Conservation (phyloP, 2,113 vertebrate species). For the Menura novaehollandiae region DNA sequence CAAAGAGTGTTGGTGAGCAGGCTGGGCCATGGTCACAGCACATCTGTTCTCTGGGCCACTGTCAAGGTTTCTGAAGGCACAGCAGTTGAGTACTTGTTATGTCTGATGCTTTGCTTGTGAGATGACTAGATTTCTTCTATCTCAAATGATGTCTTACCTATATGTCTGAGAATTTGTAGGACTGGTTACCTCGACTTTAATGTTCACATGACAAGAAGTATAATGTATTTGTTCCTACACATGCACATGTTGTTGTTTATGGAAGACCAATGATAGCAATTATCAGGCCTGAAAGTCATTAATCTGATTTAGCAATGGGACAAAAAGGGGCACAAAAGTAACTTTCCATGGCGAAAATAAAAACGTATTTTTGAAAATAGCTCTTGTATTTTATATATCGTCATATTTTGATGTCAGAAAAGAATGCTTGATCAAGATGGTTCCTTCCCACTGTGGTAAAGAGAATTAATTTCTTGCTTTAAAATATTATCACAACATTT, state of each 20-base stretch:
- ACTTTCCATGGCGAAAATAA: neutral
- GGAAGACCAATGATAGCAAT: neutral
- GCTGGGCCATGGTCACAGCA: neutral
- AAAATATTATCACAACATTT: neutral
- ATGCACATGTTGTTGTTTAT: neutral
- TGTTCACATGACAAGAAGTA: neutral
- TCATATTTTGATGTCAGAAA: neutral
- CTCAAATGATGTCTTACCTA: neutral
- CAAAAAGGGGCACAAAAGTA: neutral
- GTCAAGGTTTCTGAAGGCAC: neutral
- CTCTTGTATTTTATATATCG: neutral
- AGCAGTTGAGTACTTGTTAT: neutral
- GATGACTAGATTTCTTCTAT: neutral
- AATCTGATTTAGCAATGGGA: neutral
- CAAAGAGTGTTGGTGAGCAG: neutral
- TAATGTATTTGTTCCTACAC: neutral
- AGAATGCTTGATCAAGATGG: neutral
- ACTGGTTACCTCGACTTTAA: neutral
- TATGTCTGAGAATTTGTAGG: neutral
- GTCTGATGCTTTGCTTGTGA: neutral
- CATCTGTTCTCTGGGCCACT: neutral
- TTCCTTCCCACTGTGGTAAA: neutral
- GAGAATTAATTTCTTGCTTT: neutral
- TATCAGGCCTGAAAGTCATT: neutral
- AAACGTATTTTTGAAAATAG: neutral